A percentile compares a stretch with the other conserved stretches of the same genome.
These are phyloP conservation scores for Seira ritae DNA, from an alignment of 2,888 invertebrate species.

Conservation along the genomic window DNA sequence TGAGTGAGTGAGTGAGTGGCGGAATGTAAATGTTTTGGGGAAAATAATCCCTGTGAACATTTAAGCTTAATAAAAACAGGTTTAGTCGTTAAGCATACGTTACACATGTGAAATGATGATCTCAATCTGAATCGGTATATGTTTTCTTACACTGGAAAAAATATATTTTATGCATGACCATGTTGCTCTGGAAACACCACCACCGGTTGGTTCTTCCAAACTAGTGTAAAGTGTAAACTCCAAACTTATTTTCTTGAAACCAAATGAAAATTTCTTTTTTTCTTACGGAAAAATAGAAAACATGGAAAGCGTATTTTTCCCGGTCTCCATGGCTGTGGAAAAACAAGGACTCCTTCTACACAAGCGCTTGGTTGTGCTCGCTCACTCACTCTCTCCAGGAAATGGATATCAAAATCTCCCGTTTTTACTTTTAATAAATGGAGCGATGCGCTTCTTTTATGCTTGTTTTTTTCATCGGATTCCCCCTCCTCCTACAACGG, in stretches of 20 bases:
- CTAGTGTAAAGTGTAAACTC: not conserved
- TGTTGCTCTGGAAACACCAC: too few species aligned
- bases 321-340: not conserved
- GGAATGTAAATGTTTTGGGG: too few species aligned
- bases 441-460: constrained; percentile 50
- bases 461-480: constrained; percentile 32
- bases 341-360: not conserved
- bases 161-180: too few species aligned
- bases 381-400: not conserved
- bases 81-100: too few species aligned
- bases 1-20: too few species aligned
- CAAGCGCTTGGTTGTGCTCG: not conserved
- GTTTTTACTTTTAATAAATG: constrained; percentile 61
- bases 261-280: not conserved
- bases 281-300: too few species aligned
- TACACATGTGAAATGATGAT: too few species aligned
- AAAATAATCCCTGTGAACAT: too few species aligned
- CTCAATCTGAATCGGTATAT: too few species aligned
- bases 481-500: constrained; percentile 47
- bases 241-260: not conserved
- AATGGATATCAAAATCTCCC: not conserved
- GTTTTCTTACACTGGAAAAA: too few species aligned
- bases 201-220: not conserved
- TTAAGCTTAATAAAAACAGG: too few species aligned
- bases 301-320: too few species aligned